Conservation (phyloP, 2,888 invertebrate species). For the Polydrusus tereticollis region DNA sequence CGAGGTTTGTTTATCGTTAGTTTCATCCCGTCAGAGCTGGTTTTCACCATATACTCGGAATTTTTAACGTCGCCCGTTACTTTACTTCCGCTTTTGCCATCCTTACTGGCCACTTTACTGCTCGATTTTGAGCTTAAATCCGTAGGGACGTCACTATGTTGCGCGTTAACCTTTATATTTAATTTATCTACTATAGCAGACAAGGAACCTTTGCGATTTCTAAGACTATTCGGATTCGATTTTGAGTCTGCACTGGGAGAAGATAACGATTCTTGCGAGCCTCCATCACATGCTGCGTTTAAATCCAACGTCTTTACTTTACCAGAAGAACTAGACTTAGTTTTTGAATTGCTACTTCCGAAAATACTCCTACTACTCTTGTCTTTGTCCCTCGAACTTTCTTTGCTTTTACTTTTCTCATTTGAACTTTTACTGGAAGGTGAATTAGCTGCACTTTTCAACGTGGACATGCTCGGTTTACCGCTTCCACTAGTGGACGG, state of each 20-base stretch:
- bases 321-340: constrained; percentile 58
- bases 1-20: constrained; percentile 92
- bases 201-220: constrained; percentile 81
- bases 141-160: constrained; percentile 72
- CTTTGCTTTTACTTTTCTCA: constrained; percentile 66
- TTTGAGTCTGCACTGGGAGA: constrained; percentile 72
- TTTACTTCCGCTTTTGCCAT: constrained; percentile 63
- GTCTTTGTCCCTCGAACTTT: constrained; percentile 56
- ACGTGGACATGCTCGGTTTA: constrained; percentile 89
- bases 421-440: constrained; percentile 74
- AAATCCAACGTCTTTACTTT: constrained; percentile 80
- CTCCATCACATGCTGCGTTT: constrained; percentile 52
- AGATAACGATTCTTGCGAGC: constrained; percentile 64
- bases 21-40: constrained; percentile 90
- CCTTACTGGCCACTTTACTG: constrained; percentile 54
- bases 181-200: constrained; percentile 90
- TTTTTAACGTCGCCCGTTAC: constrained; percentile 73
- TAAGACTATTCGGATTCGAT: constrained; percentile 72
- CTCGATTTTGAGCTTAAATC: constrained; percentile 60
- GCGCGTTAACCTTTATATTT: constrained; percentile 73
- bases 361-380: constrained; percentile 56
- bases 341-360: constrained; percentile 51
- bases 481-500: constrained; percentile 76
- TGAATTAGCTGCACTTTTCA: constrained; percentile 84
- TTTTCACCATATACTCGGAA: constrained; percentile 91